Percentiles rank a stretch among this genome's conserved stretches.
phyloP scores from a whole-genome alignment of 2,797 vertebrate species.

The Poeciliopsis gracilis region DNA sequence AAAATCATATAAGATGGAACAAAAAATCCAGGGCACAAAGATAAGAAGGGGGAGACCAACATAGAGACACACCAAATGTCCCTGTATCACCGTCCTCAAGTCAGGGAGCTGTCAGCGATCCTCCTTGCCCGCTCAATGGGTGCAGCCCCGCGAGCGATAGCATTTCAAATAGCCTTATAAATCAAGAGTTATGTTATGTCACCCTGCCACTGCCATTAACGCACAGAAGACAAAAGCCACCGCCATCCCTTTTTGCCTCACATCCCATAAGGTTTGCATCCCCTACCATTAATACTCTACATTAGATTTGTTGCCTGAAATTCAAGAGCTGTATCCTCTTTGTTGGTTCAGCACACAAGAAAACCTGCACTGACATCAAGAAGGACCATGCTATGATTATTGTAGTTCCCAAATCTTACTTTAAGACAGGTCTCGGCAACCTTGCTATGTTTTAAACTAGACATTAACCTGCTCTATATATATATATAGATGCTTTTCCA shows the following conservation, averaged over 20 bases:
- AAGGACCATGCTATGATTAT: conserved; percentile 32
- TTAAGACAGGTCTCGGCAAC: neutral
- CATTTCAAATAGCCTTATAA: conserved; percentile 83
- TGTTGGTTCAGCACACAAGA: conserved; percentile 29
- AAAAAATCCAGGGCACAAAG: conserved; percentile 51
- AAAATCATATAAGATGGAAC: conserved; percentile 53
- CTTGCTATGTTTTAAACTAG: neutral
- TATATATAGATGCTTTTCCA: neutral
- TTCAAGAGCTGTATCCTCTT: conserved; percentile 54
- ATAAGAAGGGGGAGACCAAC: conserved; percentile 40
- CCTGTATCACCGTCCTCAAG: conserved; percentile 69
- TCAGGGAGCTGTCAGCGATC: conserved; percentile 77
- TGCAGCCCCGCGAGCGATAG: conserved; percentile 72
- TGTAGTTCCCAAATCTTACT: conserved; percentile 46
- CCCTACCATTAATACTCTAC: conserved; percentile 67
- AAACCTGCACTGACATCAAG: conserved; percentile 38
- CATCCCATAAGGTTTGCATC: conserved; percentile 61
- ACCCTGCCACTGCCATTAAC: conserved; percentile 78
- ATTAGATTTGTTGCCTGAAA: conserved; percentile 53
- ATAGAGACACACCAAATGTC: conserved; percentile 60
- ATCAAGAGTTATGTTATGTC: conserved; percentile 83
- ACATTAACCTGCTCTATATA: too few relatives aligned
- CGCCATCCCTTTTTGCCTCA: conserved; percentile 38
- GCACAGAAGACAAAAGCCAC: conserved; percentile 71
- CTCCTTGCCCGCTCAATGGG: conserved; percentile 68